Conservation (phyloP, 2,113 vertebrate species). For the Elgaria multicarinata region DNA sequence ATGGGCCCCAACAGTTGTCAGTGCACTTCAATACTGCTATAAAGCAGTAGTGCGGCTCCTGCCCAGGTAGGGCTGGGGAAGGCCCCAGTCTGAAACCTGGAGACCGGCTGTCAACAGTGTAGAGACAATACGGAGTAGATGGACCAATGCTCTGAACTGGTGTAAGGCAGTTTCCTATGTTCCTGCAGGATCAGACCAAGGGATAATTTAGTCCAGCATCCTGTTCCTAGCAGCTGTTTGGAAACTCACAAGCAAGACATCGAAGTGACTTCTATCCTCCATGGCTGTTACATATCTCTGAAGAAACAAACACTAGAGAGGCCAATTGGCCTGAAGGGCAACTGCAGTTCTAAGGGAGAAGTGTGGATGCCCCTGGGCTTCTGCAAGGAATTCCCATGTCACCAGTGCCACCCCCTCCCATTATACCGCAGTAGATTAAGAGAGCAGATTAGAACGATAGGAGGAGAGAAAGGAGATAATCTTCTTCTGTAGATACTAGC, state of each 20-base stretch:
- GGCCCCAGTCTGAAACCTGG: background rate
- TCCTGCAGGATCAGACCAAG: background rate
- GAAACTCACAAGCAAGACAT: background rate
- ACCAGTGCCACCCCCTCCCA: background rate
- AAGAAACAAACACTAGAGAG: background rate
- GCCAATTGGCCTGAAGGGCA: background rate
- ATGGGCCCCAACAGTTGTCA: no score
- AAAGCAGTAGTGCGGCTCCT: no score
- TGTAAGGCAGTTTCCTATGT: background rate
- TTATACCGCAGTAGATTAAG: no score
- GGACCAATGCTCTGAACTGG: background rate
- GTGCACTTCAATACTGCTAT: no score
- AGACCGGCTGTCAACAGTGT: background rate
- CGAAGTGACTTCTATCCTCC: background rate
- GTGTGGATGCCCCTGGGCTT: background rate
- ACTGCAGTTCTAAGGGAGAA: background rate
- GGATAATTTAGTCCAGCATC: background rate
- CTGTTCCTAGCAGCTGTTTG: background rate
- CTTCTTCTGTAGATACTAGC: background rate
- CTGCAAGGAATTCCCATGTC: background rate
- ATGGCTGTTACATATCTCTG: background rate
- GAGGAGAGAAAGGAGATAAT: background rate
- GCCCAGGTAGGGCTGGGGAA: background rate
- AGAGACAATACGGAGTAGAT: background rate
- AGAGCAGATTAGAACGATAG: background rate